Conservation (phyloP, 1,140 invertebrate genomes). For the Scaptomyza montana region DNA sequence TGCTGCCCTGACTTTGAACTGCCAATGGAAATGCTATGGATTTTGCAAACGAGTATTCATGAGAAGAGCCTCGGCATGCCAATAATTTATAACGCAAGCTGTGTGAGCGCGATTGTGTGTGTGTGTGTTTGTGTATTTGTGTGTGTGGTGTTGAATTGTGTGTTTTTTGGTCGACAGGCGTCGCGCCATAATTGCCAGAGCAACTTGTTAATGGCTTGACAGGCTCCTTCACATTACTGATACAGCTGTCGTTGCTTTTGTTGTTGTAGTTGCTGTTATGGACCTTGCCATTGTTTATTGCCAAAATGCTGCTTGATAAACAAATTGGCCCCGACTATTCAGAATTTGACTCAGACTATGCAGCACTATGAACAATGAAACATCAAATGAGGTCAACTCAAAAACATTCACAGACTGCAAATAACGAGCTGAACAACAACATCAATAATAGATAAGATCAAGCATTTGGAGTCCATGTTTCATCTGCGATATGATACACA, state of each 20-base stretch:
- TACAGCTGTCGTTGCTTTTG: slow-evolving; percentile 3
- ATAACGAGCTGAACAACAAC: neutral
- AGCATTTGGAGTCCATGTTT: neutral
- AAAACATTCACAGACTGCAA: neutral
- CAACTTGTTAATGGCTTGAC: slow-evolving; percentile 52
- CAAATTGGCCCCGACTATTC: slow-evolving; percentile 27
- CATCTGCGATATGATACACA: too few species aligned
- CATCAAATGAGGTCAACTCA: slow-evolving; percentile 5
- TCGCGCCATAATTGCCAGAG: slow-evolving; percentile 50
- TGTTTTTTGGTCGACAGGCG: slow-evolving; percentile 43
- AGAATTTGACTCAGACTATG: slow-evolving; percentile 35
- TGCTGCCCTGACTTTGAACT: slow-evolving; percentile 1
- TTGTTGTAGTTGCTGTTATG: slow-evolving; percentile 4
- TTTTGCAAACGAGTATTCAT: slow-evolving; percentile 44
- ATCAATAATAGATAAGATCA: neutral
- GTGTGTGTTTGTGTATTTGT: slow-evolving; percentile 9
- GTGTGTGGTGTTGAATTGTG: slow-evolving; percentile 10
- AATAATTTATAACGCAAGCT: slow-evolving; percentile 44
- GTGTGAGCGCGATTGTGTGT: slow-evolving; percentile 13
- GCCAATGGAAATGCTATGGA: slow-evolving; percentile 30
- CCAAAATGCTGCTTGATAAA: slow-evolving; percentile 33
- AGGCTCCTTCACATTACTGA: slow-evolving; percentile 32
- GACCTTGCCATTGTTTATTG: slow-evolving; percentile 31
- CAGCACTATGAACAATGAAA: neutral
- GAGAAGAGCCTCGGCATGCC: slow-evolving; percentile 33